These are phyloP conservation scores for Hypsopygia costalis DNA, from an alignment of 2,888 invertebrate genomes.

Conservation along the genomic window DNA sequence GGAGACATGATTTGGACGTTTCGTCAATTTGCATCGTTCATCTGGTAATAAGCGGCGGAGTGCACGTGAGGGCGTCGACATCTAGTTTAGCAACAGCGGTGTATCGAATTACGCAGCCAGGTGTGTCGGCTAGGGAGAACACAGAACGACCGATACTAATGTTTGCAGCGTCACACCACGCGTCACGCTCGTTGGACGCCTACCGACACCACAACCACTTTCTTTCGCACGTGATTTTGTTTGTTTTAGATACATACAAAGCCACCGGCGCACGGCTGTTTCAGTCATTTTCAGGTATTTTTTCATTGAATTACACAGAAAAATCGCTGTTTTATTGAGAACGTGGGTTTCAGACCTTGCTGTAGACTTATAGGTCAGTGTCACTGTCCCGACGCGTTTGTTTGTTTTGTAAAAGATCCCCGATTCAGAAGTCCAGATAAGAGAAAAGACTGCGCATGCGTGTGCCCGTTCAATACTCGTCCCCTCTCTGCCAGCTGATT, in stretches of 20 bases:
- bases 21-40: slow-evolving; percentile 18
- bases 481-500: slow-evolving; percentile 42
- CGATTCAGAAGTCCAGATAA: slow-evolving; percentile 35
- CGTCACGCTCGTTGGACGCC: slow-evolving; percentile 58
- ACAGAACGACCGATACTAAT: slow-evolving; percentile 47
- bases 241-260: slow-evolving; percentile 30
- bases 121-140: slow-evolving; percentile 64
- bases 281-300: not conserved
- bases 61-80: slow-evolving; percentile 37
- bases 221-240: slow-evolving; percentile 68
- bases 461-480: slow-evolving; percentile 63
- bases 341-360: slow-evolving; percentile 13
- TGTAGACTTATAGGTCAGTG: slow-evolving; percentile 51
- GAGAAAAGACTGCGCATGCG: slow-evolving; percentile 59
- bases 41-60: slow-evolving; percentile 15
- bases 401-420: slow-evolving; percentile 63
- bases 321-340: not conserved
- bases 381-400: slow-evolving; percentile 56
- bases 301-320: not conserved
- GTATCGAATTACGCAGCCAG: slow-evolving; percentile 52
- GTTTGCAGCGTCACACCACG: slow-evolving; percentile 48
- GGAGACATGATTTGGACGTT: slow-evolving; percentile 22
- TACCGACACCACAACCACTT: slow-evolving; percentile 58
- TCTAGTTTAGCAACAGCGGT: slow-evolving; percentile 43
- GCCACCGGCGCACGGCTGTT: no score